Evolutionary conservation across 35 echinoderm and acorn worm species (phyloP), one percentile per base, ranked within the genome.

Genomic region (Hemicentrotus pulcherrimus): DNA sequence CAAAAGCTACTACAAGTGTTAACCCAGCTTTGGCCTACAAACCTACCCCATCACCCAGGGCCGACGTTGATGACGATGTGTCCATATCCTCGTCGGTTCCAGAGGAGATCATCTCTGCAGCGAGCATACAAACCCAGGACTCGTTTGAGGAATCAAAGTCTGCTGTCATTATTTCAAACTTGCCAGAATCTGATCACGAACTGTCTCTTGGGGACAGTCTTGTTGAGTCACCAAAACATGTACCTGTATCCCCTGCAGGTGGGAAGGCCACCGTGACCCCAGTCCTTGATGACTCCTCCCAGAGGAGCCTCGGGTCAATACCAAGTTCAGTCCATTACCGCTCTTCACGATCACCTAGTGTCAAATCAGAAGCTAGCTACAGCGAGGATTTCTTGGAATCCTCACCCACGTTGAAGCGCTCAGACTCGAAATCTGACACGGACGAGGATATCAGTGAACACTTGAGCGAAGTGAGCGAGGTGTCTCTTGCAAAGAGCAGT

Each of bases 371-470:
- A 32, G 94, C 47, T 35, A 96, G 97, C 46, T 98, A 99, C 95
- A 97, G 97, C 71, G 96, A 97, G 60, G 94, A 96, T 87, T 98
- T 98, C 50, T 58, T 65, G 5, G 97, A 97, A 32, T 97, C 97
- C 22, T 97, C 96, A 10, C 46, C 96, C 85, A 95, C 94, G 15
- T 86, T 93, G 32, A 94, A 96, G 61, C 45, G 94, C 55, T n/a
- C 65, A 28, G 91, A 97, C 91, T 95, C 92, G 9, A 95, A 95
- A 48, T 96, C 96, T 78, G 97, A 97, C 91, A 97, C 96, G 14
- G 98, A 99, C 70, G 98, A 99, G 86, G 98, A 99, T 60, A 99
- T 99, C 92, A 99, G 98, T 70, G 98, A 99, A 94, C 98, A 99
- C 86, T 94, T 99, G 28, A 98, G 97, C 31, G 96, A 96, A 32